A percentile compares a stretch with the other conserved stretches of the same genome.
Evolutionary conservation across 2,113 vertebrate species (phyloP).

Genomic region (Gasterosteus aculeatus): DNA sequence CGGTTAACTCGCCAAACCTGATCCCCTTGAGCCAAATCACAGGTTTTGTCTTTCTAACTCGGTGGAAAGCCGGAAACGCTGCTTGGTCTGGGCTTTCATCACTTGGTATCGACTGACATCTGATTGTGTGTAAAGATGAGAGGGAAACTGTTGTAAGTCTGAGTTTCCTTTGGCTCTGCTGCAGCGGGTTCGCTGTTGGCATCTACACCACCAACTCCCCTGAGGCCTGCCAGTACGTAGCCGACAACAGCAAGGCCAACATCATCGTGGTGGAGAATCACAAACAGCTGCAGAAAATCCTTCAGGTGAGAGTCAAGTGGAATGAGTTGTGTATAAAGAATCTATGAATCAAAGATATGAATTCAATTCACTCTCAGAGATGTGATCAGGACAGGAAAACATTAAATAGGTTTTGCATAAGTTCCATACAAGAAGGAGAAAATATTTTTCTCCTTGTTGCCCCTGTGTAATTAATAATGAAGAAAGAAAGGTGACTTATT

Average conservation of each 20-base stretch:
- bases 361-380: background rate
- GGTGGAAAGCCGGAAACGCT: background rate
- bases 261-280: slow-evolving; percentile 91
- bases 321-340: background rate
- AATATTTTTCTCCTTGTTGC: background rate
- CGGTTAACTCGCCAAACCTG: slow-evolving; percentile 1
- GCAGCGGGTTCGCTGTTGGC: slow-evolving; percentile 91
- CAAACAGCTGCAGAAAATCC: slow-evolving; percentile 90
- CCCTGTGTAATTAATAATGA: background rate
- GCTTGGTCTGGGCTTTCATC: background rate
- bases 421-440: background rate
- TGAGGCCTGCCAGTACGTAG: slow-evolving; percentile 88
- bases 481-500: background rate
- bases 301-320: slow-evolving; percentile 82
- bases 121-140: background rate
- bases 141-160: background rate
- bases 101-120: background rate
- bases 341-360: background rate
- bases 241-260: slow-evolving; percentile 86
- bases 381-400: background rate
- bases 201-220: slow-evolving; percentile 94
- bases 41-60: background rate
- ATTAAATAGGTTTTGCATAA: background rate
- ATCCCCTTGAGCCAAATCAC: background rate
- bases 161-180: background rate